A percentile compares a stretch with the other conserved stretches of the same genome.
These are phyloP conservation scores for Octonoba sinensis DNA, from an alignment of 2,888 invertebrate genomes.

Conservation along the genomic window DNA sequence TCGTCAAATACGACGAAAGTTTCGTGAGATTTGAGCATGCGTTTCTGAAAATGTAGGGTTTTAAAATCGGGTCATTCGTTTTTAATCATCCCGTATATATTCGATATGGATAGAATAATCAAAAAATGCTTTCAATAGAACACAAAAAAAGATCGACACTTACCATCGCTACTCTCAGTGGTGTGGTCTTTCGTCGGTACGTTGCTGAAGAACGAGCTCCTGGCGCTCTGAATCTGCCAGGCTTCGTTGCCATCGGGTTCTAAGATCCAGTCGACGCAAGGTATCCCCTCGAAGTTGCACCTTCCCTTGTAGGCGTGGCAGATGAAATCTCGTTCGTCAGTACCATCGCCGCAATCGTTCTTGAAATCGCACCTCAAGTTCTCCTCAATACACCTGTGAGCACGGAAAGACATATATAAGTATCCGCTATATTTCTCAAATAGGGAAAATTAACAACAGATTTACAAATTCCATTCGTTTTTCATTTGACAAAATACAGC, in stretches of 20 bases:
- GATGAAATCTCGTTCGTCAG: slow-evolving; percentile 38
- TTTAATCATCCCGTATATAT: no score
- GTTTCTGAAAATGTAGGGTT: no score
- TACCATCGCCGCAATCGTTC: slow-evolving; percentile 48
- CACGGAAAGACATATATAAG: no score
- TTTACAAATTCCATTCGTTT: no score
- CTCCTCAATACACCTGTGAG: slow-evolving; percentile 18
- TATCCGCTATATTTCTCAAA: no score
- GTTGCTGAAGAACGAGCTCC: neutral
- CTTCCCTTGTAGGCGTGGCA: slow-evolving; percentile 34
- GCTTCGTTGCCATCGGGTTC: slow-evolving; percentile 5
- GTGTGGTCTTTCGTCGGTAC: slow-evolving; percentile 48
- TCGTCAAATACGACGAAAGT: no score
- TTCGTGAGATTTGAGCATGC: no score
- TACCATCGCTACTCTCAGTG: slow-evolving; percentile 14
- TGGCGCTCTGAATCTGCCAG: slow-evolving; percentile 5
- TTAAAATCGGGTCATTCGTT: no score
- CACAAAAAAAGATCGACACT: neutral
- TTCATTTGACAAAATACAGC: no score
- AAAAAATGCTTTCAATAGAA: no score
- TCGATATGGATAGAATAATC: no score
- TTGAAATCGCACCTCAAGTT: slow-evolving; percentile 46
- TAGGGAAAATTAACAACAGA: no score
- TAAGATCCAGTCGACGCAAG: slow-evolving; percentile 30
- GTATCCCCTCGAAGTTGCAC: slow-evolving; percentile 39